phyloP scores from a whole-genome alignment of 1,140 invertebrate species.

The Chironomus tepperi region DNA sequence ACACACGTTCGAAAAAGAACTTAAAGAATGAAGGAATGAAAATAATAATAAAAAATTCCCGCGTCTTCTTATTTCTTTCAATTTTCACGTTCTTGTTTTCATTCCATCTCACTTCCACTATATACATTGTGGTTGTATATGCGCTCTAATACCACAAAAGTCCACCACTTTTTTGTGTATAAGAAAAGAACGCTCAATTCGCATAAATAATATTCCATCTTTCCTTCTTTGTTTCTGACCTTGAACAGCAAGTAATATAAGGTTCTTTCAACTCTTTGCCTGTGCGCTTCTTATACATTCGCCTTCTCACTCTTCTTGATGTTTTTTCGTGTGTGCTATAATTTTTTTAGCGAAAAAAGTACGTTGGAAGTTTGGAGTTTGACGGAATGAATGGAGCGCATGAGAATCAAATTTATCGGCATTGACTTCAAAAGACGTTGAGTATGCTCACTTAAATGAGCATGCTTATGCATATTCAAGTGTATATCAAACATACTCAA shows the following conservation, averaged over 20 bases:
- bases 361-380: too few relatives aligned
- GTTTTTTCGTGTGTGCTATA: background rate
- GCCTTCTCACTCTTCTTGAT: background rate
- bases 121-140: background rate
- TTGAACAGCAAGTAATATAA: background rate
- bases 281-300: background rate
- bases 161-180: background rate
- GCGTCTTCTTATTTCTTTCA: constrained; percentile 7
- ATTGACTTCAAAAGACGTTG: too few relatives aligned
- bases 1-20: background rate
- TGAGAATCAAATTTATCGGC: too few relatives aligned
- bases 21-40: background rate
- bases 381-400: too few relatives aligned
- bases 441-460: too few relatives aligned
- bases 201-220: constrained; percentile 4
- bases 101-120: background rate
- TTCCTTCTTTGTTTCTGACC: constrained; percentile 6
- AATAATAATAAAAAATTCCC: background rate
- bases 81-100: constrained; percentile 10
- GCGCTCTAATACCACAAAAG: background rate
- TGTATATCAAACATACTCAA: too few relatives aligned
- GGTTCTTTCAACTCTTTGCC: background rate
- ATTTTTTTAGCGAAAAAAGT: background rate
- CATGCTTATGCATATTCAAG: too few relatives aligned
- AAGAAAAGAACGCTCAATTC: background rate